Conservation (phyloP, 2,797 vertebrate species). For the Cryptoblepharus egeriae region DNA sequence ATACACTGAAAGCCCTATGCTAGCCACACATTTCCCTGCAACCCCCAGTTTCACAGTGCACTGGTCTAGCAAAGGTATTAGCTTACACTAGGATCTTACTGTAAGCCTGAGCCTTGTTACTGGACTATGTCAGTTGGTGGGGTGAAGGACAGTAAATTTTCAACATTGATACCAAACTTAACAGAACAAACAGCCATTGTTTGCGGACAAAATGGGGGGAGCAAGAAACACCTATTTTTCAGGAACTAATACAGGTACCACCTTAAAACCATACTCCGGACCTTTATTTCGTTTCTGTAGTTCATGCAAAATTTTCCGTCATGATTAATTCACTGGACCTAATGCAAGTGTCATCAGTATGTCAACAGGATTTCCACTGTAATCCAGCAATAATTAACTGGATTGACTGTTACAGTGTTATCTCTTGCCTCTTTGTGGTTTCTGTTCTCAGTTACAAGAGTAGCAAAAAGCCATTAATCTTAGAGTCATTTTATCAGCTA, state of each 20-base stretch:
- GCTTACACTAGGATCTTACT: no score
- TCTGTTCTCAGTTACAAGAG: constrained; percentile 36
- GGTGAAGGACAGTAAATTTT: not conserved
- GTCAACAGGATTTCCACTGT: constrained; percentile 47
- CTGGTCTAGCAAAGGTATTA: not conserved
- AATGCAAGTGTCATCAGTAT: constrained; percentile 20
- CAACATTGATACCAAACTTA: not conserved
- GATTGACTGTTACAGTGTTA: constrained; percentile 34
- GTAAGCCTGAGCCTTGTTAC: not conserved
- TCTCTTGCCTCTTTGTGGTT: constrained; percentile 16
- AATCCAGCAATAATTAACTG: constrained; percentile 57
- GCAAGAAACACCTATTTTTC: constrained; percentile 25
- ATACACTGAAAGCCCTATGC: not conserved
- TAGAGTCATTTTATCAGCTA: constrained; percentile 37
- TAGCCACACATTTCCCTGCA: not conserved
- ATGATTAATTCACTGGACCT: constrained; percentile 54
- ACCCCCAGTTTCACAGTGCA: not conserved
- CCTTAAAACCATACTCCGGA: constrained; percentile 53
- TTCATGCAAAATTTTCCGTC: constrained; percentile 55
- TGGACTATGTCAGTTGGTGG: constrained; percentile 37
- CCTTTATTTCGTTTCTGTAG: constrained; percentile 41
- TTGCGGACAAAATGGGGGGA: constrained; percentile 13
- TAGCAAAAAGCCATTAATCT: constrained; percentile 29
- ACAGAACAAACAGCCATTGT: constrained; percentile 30
- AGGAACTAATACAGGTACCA: constrained; percentile 25